phyloP scores from a whole-genome alignment of 2,888 invertebrate genomes.

The Hirtodrosophila duncani region DNA sequence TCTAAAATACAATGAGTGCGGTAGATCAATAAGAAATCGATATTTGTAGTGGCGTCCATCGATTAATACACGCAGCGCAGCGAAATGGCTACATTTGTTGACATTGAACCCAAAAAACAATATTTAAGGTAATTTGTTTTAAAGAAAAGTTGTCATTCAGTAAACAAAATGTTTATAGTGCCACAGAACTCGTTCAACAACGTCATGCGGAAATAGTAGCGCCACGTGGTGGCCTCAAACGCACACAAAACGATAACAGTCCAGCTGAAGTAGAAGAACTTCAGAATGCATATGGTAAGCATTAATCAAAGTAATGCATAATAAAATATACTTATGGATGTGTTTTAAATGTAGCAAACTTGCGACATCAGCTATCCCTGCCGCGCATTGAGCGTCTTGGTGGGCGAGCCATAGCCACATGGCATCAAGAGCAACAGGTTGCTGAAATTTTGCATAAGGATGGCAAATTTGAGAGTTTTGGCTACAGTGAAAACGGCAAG shows the following conservation, averaged over 20 bases:
- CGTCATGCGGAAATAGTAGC: constrained; percentile 55
- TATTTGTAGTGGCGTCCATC: too few relatives aligned
- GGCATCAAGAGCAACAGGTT: constrained; percentile 61
- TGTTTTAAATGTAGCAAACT: constrained; percentile 48
- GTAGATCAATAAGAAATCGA: too few relatives aligned
- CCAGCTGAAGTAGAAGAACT: constrained; percentile 60
- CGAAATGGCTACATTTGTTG: too few relatives aligned
- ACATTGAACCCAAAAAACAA: constrained; percentile 53
- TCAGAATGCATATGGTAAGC: constrained; percentile 54
- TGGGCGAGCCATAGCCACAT: constrained; percentile 68
- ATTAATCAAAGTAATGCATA: neutral
- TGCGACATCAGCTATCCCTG: constrained; percentile 60
- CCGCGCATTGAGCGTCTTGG: constrained; percentile 70
- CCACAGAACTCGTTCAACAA: constrained; percentile 49
- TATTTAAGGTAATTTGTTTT: constrained; percentile 62
- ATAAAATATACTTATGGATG: neutral
- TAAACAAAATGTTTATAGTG: constrained; percentile 32
- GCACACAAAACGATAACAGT: constrained; percentile 48
- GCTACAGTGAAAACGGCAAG: constrained; percentile 63
- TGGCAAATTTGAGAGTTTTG: constrained; percentile 76
- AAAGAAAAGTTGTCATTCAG: neutral
- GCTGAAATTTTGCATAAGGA: constrained; percentile 72
- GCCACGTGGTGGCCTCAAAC: constrained; percentile 58
- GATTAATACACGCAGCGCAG: too few relatives aligned
- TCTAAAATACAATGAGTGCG: too few relatives aligned